Evolutionary conservation across 2,888 invertebrate genomes (phyloP).

Genomic region (Phyto melanocephala): DNA sequence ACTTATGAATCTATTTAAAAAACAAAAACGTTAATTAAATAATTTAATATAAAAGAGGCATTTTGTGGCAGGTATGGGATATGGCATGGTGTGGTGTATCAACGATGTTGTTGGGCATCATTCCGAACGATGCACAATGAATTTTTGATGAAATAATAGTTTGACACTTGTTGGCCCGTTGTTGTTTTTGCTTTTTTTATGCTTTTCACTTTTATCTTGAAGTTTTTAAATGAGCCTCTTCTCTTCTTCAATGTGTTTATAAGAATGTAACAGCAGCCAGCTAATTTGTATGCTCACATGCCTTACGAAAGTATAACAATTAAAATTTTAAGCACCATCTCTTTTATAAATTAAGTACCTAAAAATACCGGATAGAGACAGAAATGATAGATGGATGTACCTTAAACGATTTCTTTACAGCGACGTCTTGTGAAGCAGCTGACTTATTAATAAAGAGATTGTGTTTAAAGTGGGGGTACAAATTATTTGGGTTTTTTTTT

Average conservation of each 20-base stretch:
- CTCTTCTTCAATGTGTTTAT: not conserved
- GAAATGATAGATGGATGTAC: not conserved
- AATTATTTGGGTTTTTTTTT: not conserved
- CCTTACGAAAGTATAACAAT: conserved; percentile 45
- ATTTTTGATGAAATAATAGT: conserved; percentile 44
- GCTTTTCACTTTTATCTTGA: conserved; percentile 17
- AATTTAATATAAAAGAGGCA: not conserved
- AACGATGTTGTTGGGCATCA: conserved; percentile 13
- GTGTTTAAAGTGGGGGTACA: not conserved
- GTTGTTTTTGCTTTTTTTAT: not conserved
- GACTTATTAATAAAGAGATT: conserved; percentile 2
- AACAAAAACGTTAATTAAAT: no score
- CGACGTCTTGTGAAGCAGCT: not conserved
- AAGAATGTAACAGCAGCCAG: conserved; percentile 30
- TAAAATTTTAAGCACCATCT: conserved; percentile 19
- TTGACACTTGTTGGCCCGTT: conserved; percentile 55
- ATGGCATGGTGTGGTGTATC: conserved; percentile 13
- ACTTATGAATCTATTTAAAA: no score
- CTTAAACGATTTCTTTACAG: not conserved
- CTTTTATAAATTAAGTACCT: not conserved
- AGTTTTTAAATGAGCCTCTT: not conserved
- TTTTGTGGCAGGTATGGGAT: not conserved
- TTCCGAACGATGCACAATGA: conserved; percentile 48
- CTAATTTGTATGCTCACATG: conserved; percentile 10
- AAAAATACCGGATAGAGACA: not conserved